Evolutionary conservation across 2,113 vertebrate genomes (phyloP), one percentile per base, ranked within the genome.

Genomic region (Hiodon tergisus): DNA sequence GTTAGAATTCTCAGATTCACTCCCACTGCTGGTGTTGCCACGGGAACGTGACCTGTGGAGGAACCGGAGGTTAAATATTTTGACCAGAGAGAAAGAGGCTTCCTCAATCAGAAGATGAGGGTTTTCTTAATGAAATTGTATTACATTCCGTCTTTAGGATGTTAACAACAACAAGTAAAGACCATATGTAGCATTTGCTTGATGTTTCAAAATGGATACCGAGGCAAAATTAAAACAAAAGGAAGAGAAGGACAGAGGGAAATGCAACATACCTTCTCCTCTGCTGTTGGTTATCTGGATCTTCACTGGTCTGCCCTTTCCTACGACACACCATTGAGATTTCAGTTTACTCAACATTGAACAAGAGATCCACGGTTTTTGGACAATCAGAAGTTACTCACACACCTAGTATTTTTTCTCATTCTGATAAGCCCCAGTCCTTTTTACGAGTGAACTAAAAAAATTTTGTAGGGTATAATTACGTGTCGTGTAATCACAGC

Each of bases 11-110:
- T 95, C 94, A 0, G 94, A 95, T 75, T 96, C 94, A 66, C 93
- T 96, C 47, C 92, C 94, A 61, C 94, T 96, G 85, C 94, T 96
- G 71, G 94, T 94, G 84, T 95, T 94, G 83, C 94, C 95, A 74
- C 93, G 94, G 72, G 94, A 95, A 59, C 93, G 90, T 3, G 94
- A 94, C 77, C 94, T 95, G 76, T 62, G 63, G 47, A 66, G 73
- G 4, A 71, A 75, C 3, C 66, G 3, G 17, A 63, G 75, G 76
- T 83, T 71, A 80, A 80, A 78, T 3, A 55, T 71, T 73, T 71
- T 78, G 31, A 71, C 2, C n/a, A 13, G 65, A 46, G 16, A 71
- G 48, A 66, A 54, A 61, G 10, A 72, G 50, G 68, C 69, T 62
- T 62, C 14, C 14, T 14, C 60, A 53, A 50, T 52, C 3, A 63